These are phyloP conservation scores for Sylvicola cinctus DNA, from an alignment of 2,888 invertebrate species.

Conservation along the genomic window DNA sequence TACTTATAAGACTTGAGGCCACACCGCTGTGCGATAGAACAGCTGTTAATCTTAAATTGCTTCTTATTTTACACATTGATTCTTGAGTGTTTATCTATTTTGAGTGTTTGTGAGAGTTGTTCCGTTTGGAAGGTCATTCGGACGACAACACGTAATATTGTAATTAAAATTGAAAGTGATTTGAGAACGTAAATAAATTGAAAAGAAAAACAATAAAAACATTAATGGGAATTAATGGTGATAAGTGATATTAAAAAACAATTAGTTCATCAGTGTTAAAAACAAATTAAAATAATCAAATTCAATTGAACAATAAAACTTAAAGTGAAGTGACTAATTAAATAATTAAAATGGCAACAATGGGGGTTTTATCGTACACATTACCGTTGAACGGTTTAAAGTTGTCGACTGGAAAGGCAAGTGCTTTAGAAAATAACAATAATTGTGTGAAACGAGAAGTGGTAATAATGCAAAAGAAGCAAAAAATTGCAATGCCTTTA, in stretches of 20 bases:
- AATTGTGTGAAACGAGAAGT: constrained; percentile 25
- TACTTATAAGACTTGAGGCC: neutral
- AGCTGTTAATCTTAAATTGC: neutral
- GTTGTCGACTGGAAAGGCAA: constrained; percentile 9
- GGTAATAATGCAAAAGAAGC: constrained; percentile 32
- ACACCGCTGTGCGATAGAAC: neutral
- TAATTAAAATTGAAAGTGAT: neutral
- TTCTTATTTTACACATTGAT: constrained; percentile 2
- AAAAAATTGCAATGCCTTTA: constrained; percentile 24
- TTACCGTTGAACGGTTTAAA: constrained; percentile 12
- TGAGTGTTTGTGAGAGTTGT: too few species aligned
- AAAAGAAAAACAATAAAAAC: neutral
- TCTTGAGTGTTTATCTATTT: neutral
- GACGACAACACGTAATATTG: too few species aligned
- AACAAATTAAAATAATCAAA: constrained; percentile 2
- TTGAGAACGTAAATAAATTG: neutral
- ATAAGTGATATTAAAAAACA: neutral
- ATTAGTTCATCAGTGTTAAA: constrained; percentile 1
- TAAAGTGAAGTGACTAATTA: too few species aligned
- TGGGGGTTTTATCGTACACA: constrained; percentile 18
- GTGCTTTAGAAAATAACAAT: constrained; percentile 4
- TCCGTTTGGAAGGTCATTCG: too few species aligned
- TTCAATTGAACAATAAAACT: too few species aligned
- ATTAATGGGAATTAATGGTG: neutral
- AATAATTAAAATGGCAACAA: constrained; percentile 19